Conservation (phyloP, 2,113 vertebrate species). For the Romanogobio albipinnatus region DNA sequence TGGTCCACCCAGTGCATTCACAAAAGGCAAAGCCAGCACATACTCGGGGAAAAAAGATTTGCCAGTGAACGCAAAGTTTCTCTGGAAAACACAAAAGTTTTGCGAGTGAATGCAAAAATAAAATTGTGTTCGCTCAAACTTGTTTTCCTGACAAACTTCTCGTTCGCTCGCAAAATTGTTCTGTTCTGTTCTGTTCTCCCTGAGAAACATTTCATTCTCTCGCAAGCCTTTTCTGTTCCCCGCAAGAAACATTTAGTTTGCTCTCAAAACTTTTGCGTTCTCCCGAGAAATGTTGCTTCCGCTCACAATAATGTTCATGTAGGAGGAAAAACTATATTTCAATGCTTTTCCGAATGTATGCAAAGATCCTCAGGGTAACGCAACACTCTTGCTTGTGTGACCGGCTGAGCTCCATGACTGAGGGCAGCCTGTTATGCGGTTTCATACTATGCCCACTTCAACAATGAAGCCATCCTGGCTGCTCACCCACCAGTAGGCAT, state of each 20-base stretch:
- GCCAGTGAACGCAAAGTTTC: no score
- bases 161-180: not conserved
- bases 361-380: no score
- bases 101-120: no score
- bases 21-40: no score
- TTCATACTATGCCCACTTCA: constrained; percentile 53
- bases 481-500: constrained; percentile 11
- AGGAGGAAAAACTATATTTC: no score
- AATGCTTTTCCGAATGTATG: no score
- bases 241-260: not conserved
- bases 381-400: no score
- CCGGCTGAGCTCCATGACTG: constrained; percentile 27
- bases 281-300: not conserved
- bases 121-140: no score
- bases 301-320: no score
- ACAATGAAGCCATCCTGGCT: constrained; percentile 49
- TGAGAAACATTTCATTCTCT: not conserved
- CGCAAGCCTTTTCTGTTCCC: not conserved
- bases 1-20: no score
- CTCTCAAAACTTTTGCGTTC: not conserved
- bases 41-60: no score
- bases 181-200: not conserved
- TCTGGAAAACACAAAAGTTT: no score
- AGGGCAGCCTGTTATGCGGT: constrained; percentile 34
- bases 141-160: not conserved